Conservation (phyloP, 1,140 invertebrate species). For the Sinella curviseta region DNA sequence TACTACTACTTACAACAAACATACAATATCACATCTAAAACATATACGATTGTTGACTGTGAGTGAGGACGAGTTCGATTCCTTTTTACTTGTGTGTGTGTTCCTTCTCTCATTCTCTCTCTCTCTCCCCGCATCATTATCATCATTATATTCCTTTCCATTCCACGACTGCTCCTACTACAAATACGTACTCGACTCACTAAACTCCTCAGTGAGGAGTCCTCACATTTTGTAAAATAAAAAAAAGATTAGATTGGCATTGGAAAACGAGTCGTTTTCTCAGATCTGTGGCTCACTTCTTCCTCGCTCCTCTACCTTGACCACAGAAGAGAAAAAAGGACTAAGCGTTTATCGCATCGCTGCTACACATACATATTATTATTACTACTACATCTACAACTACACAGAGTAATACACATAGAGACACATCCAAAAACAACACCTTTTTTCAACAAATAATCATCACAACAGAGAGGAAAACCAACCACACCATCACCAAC, state of each 20-base stretch:
- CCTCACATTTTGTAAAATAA: no score
- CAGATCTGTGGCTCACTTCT: conserved; percentile 22
- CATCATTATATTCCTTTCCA: conserved; percentile 11
- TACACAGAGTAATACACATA: no score
- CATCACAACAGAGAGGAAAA: no score
- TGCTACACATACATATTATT: no score
- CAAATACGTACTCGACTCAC: not conserved
- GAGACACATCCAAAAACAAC: no score
- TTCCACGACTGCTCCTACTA: conserved; percentile 7
- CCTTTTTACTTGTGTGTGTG: conserved; percentile 8
- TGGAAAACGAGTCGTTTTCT: conserved; percentile 20
- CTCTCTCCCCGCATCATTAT: conserved; percentile 14
- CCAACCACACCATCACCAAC: no score
- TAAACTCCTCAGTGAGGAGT: no score
- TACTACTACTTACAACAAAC: no score
- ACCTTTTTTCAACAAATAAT: no score
- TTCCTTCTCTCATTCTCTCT: not conserved
- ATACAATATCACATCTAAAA: not conserved
- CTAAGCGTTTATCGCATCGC: not conserved
- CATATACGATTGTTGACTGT: conserved; percentile 22
- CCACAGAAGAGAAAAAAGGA: no score
- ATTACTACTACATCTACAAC: no score
- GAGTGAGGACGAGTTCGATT: conserved; percentile 22
- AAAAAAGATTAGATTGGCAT: conserved; percentile 10
- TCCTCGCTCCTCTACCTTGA: conserved; percentile 38